phyloP scores from a whole-genome alignment of 37 sponge, comb jelly and placozoan species.

The Corticium candelabrum region DNA sequence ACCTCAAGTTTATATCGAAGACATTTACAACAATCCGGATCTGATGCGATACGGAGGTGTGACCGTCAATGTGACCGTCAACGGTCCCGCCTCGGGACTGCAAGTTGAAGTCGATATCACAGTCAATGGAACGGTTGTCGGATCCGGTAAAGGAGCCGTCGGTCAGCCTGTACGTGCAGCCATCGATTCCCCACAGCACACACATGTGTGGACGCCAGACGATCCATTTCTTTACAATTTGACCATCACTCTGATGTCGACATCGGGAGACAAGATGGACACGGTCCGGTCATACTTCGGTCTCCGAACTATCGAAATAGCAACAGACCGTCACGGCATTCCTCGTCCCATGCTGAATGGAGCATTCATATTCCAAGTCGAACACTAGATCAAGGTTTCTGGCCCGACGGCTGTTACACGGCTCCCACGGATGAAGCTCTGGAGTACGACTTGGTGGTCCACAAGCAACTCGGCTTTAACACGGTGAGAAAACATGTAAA shows the following conservation, averaged over 20 bases:
- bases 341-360: constrained; percentile 13
- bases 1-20: neutral
- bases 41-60: neutral
- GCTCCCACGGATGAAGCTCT: constrained; percentile 6
- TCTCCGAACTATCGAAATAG: neutral
- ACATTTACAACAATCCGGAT: neutral
- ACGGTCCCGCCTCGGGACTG: neutral
- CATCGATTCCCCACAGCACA: neutral
- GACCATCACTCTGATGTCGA: neutral
- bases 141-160: neutral
- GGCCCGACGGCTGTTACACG: constrained; percentile 10
- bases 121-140: neutral
- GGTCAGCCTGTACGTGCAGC: neutral
- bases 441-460: neutral
- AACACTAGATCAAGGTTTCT: constrained; percentile 7
- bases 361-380: constrained; percentile 7
- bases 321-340: neutral
- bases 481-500: constrained; percentile 5
- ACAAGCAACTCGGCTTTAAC: constrained; percentile 7
- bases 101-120: constrained; percentile 1
- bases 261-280: neutral
- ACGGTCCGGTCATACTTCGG: constrained; percentile 6
- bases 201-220: neutral
- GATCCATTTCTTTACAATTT: neutral
- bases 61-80: neutral